Base-by-base conservation (phyloP, 1,140 invertebrate species). In the Drosophila sp. region DNA sequence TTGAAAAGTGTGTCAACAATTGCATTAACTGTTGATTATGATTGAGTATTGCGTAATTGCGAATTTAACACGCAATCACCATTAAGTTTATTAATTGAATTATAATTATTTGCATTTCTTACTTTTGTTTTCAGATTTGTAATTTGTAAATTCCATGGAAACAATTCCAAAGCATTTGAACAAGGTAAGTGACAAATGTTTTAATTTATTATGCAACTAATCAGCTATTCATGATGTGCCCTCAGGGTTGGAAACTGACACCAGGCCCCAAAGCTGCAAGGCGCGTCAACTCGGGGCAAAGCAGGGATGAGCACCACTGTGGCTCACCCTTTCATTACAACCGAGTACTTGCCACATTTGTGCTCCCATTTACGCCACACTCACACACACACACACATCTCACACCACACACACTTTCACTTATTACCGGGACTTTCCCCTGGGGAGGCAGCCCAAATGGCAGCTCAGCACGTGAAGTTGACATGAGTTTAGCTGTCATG, bases 121-220 rank as follows among this genome's bases (percentile, higher is more conserved):
- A 29, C 40, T 50, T 40, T 18, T 25, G 13, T 69, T 50, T 38
- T 5, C 43, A 21, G 78, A 59, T 63, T 50, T 11, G 29, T 18
- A 21, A 29, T 71, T 72, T 80, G 57, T 38, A 54, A 61, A 71
- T 76, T 76, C 50, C 76, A 11, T 14, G 36, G 38, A 66, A 70
- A 65, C 69, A 56, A 57, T 65, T 34, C 51, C 9, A 71, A 45
- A 36, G 25, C 48, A 63, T 56, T 48, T 25, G n/a, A 13, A 40
- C 16, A 25, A 36, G 32, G 8, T 34, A 72, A 61, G 82, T 81
- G 82, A 87, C 71, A 87, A 77, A 74, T 69, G 78, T 86, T 81
- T 78, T 40, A 78, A 86, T 86, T 81, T 86, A 86, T 86, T 84
- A 78, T 75, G 76, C 81, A 69, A 77, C 74, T 84, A 78, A 84